These are phyloP conservation scores for Panorpa germanica DNA, from an alignment of 2,888 invertebrate species.

Conservation along the genomic window DNA sequence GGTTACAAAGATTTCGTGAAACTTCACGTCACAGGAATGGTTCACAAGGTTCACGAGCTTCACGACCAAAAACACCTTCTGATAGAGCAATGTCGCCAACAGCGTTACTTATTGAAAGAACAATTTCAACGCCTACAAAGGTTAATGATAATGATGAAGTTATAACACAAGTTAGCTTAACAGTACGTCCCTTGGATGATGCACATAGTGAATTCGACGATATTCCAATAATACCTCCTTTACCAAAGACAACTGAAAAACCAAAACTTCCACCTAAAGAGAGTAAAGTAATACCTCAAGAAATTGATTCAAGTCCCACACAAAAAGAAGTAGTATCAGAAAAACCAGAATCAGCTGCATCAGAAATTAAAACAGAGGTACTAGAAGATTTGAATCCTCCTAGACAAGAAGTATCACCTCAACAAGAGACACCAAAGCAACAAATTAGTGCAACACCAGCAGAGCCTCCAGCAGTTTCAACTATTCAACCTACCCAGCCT, in stretches of 20 bases:
- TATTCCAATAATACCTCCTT: constrained; percentile 19
- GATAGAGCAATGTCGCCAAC: constrained; percentile 38
- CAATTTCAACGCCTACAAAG: constrained; percentile 37
- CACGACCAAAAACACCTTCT: constrained; percentile 30
- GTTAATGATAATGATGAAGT: constrained; percentile 37
- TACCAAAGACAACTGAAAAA: constrained; percentile 18
- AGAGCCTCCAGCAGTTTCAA: background rate
- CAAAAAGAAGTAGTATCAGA: constrained; percentile 8
- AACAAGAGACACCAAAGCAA: constrained; percentile 2
- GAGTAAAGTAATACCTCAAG: constrained; percentile 6
- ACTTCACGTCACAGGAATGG: constrained; percentile 32
- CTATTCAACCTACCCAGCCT: constrained; percentile 9
- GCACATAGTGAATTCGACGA: constrained; percentile 23
- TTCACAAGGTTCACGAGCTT: constrained; percentile 33
- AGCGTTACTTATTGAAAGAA: constrained; percentile 37
- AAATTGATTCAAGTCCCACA: constrained; percentile 1
- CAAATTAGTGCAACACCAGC: background rate
- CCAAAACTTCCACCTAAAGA: constrained; percentile 16
- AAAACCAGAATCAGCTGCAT: constrained; percentile 9
- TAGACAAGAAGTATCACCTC: constrained; percentile 1
- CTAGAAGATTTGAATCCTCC: constrained; percentile 9
- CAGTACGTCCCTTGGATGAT: constrained; percentile 43
- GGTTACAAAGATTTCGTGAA: constrained; percentile 29
- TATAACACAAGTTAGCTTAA: constrained; percentile 40
- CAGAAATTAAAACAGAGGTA: constrained; percentile 12